Percentiles rank a stretch among this genome's conserved stretches.
Evolutionary conservation across 1,140 invertebrate genomes (phyloP).

Genomic region (Goniozus legneri): DNA sequence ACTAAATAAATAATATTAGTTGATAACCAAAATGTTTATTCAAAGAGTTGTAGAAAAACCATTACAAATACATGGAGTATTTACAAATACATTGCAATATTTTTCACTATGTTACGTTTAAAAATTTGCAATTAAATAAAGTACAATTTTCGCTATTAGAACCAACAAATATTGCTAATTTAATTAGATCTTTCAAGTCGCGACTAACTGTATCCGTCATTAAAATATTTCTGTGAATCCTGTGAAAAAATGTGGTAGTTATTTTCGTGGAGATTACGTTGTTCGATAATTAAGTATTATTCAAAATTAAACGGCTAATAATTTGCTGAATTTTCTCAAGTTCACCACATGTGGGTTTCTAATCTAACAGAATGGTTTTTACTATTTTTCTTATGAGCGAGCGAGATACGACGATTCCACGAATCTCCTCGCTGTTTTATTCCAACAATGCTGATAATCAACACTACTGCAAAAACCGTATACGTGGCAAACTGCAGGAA

Average conservation of each 20-base stretch:
- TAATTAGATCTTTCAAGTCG: constrained; percentile 38
- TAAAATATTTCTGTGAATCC: constrained; percentile 38
- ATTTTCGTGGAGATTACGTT: too few species aligned
- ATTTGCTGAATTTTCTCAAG: background rate
- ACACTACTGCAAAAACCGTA: background rate
- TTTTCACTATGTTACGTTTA: too few species aligned
- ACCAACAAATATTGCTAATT: constrained; percentile 40
- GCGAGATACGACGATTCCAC: background rate
- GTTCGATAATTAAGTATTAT: background rate
- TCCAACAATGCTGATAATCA: background rate
- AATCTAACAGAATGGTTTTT: background rate
- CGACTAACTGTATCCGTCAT: constrained; percentile 28
- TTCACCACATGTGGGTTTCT: background rate
- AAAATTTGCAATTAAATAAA: constrained; percentile 32
- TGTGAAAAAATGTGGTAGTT: constrained; percentile 30
- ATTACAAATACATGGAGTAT: too few species aligned
- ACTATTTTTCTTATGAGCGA: background rate
- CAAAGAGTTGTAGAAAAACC: too few species aligned
- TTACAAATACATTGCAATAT: too few species aligned
- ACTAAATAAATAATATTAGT: too few species aligned
- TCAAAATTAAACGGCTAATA: background rate
- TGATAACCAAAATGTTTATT: too few species aligned
- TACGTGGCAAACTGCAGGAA: background rate
- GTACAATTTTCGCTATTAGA: constrained; percentile 29
- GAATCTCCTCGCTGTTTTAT: background rate